Conservation (phyloP, 2,113 vertebrate genomes). For the Sclerurus mexicanus region DNA sequence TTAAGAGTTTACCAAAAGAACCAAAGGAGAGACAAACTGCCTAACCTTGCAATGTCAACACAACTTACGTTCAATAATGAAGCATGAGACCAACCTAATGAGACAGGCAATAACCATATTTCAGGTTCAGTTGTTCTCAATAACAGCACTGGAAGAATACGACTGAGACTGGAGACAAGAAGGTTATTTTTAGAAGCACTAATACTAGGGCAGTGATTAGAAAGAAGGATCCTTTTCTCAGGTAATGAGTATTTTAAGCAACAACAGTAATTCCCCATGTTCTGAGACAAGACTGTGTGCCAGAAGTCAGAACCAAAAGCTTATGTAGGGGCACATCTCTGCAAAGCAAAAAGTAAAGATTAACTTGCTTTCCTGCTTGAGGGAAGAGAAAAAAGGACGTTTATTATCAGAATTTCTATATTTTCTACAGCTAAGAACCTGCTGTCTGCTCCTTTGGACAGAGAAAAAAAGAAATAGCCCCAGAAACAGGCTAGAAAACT, state of each 20-base stretch:
- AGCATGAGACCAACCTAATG: slow-evolving; percentile 2
- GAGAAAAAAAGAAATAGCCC: background rate
- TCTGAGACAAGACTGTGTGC: background rate
- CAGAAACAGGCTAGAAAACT: background rate
- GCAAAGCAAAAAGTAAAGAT: background rate
- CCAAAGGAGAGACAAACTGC: background rate
- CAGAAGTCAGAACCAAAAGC: background rate
- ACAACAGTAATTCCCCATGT: background rate
- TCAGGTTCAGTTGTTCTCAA: slow-evolving; percentile 1
- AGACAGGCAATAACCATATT: background rate
- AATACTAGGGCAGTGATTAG: background rate
- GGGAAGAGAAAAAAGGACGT: background rate
- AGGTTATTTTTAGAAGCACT: slow-evolving; percentile 11
- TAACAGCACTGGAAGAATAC: background rate
- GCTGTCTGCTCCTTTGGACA: background rate
- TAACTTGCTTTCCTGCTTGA: background rate
- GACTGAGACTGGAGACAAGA: background rate
- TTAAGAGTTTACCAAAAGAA: background rate
- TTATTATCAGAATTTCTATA: background rate
- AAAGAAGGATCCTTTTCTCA: background rate
- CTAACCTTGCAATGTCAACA: background rate
- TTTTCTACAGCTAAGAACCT: background rate
- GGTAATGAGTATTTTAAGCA: background rate
- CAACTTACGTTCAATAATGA: background rate
- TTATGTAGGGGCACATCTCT: background rate